Base-by-base conservation (phyloP, 2,888 invertebrate genomes). In the Alloplasta piceator region DNA sequence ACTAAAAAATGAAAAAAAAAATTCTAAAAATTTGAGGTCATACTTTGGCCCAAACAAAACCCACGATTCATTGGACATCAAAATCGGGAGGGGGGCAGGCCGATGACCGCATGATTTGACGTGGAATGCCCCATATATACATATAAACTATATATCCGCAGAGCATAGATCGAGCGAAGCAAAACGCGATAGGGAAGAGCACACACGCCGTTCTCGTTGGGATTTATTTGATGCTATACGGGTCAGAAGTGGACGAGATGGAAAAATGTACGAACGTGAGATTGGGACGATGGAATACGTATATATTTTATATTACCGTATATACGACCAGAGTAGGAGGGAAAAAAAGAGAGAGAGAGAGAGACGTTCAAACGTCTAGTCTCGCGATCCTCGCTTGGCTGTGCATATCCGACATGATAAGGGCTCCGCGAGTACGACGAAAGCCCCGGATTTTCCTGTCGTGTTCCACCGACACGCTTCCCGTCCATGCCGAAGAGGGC, bases 371-470 rank as follows among this genome's bases (percentile, higher is more conserved):
- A 73, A 38, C 46, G 66, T 64, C 73, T 43, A 73, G 73, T 64
- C 26, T 26, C 72, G 68, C 61, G 76, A 52, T 12, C 63, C 38
- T 68, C 58, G 64, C 50, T 70, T 71, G 77, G 70, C 76, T 84
- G 70, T 84, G 74, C 82, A 85, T 82, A 84, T 83, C 82, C 74
- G 74, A 80, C 77, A 79, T 82, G 86, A 87, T 87, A 87, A 86
- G 85, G 85, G 82, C 83, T 83, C 84, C 81, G 82, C 78, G 80
- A 82, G 76, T 78, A 82, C 72, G 82, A 76, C 68, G 61, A 86
- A 83, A 86, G 83, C 85, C 80, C 78, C 70, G 83, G 86, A 87
- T 87, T 85, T 87, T 84, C 83, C 82, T 80, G 85, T 85, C 86
- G 82, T 84, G 85, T 83, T 73, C 58, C 70, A 70, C 78, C 83